Conservation (phyloP, 2,888 invertebrate genomes). For the Tetragonisca angustula region DNA sequence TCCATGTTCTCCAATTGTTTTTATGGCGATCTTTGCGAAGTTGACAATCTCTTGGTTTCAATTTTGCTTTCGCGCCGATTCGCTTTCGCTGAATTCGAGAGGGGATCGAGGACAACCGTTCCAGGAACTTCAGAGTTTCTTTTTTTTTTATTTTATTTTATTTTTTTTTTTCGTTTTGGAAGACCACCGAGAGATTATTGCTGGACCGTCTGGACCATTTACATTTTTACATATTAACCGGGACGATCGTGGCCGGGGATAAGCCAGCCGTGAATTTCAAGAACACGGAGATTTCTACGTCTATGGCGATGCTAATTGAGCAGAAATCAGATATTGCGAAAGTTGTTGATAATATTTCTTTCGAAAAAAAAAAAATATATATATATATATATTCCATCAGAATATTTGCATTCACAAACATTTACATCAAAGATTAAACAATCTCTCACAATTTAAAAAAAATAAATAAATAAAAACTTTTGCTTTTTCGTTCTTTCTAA, state of each 20-base stretch:
- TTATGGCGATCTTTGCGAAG: too few species aligned
- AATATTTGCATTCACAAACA: too few species aligned
- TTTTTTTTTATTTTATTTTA: not conserved
- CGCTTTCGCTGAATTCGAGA: slow-evolving; percentile 10
- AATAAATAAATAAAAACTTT: not conserved
- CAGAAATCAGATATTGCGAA: not conserved
- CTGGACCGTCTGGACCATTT: slow-evolving; percentile 33
- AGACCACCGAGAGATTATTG: slow-evolving; percentile 20
- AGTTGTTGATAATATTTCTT: not conserved
- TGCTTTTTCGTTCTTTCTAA: not conserved
- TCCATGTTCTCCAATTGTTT: too few species aligned
- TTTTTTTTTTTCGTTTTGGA: not conserved
- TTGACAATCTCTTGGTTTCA: not conserved
- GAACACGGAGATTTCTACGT: not conserved
- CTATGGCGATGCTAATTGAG: not conserved
- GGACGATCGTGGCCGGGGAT: slow-evolving; percentile 22
- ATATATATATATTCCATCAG: too few species aligned
- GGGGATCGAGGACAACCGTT: slow-evolving; percentile 5
- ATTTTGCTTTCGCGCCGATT: not conserved
- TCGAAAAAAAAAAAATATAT: too few species aligned
- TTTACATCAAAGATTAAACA: not conserved
- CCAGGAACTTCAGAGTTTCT: slow-evolving; percentile 3
- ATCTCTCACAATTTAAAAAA: not conserved
- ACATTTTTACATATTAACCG: slow-evolving; percentile 53
- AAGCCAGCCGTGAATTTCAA: not conserved